phyloP scores from a whole-genome alignment of 2,888 invertebrate species.

The Phaedon cochleariae region DNA sequence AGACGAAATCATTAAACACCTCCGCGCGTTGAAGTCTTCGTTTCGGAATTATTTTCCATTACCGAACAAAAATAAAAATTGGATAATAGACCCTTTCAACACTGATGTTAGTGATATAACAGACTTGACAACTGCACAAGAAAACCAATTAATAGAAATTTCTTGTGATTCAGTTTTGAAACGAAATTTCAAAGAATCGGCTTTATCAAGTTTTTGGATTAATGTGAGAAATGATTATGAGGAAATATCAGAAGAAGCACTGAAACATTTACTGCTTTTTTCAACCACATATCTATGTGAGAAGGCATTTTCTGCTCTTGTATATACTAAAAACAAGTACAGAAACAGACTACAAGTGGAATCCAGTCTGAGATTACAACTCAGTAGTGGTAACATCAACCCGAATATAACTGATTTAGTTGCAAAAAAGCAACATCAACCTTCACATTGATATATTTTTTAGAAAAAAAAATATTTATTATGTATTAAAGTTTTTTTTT shows the following conservation, averaged over 20 bases:
- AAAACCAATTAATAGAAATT: slow-evolving; percentile 28
- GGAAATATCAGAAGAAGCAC: slow-evolving; percentile 25
- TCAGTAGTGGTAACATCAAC: neutral
- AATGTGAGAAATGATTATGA: slow-evolving; percentile 15
- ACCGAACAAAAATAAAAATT: slow-evolving; percentile 32
- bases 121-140: slow-evolving; percentile 19
- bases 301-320: neutral
- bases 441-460: no score
- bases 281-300: slow-evolving; percentile 21
- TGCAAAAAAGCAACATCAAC: no score
- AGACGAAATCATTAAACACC: slow-evolving; percentile 30
- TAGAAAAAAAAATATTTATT: no score
- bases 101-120: slow-evolving; percentile 22
- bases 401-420: no score
- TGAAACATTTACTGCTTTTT: slow-evolving; percentile 21
- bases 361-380: slow-evolving; percentile 1
- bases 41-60: slow-evolving; percentile 32
- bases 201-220: neutral
- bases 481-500: no score
- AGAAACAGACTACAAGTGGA: slow-evolving; percentile 18
- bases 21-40: slow-evolving; percentile 27
- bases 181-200: slow-evolving; percentile 19
- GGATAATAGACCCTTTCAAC: slow-evolving; percentile 28
- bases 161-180: slow-evolving; percentile 24
- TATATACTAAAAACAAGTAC: slow-evolving; percentile 16